These are phyloP conservation scores for Onthophagus taurus DNA, from an alignment of 1,140 invertebrate species.

Conservation along the genomic window DNA sequence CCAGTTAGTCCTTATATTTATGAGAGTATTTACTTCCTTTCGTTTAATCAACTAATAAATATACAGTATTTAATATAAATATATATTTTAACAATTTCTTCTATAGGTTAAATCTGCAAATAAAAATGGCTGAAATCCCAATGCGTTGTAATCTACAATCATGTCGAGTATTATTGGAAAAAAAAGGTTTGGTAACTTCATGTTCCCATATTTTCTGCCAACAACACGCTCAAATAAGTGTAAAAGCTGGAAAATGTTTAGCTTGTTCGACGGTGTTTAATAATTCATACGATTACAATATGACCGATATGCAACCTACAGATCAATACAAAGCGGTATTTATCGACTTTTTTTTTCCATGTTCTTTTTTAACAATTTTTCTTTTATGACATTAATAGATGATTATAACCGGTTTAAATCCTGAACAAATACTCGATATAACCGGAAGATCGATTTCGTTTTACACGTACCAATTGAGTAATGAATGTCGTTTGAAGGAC, in stretches of 20 bases:
- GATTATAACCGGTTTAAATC: slow-evolving; percentile 17
- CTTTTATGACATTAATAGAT: slow-evolving; percentile 13
- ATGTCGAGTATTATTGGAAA: slow-evolving; percentile 12
- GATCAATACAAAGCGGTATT: slow-evolving; percentile 18
- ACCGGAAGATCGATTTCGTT: slow-evolving; percentile 15
- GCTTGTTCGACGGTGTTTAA: slow-evolving; percentile 14
- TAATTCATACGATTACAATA: slow-evolving; percentile 12
- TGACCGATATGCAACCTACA: slow-evolving; percentile 17
- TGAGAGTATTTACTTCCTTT: no score
- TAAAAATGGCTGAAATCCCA: slow-evolving; percentile 12
- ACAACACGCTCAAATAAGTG: slow-evolving; percentile 12
- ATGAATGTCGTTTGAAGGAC: slow-evolving; percentile 12
- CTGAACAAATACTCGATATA: slow-evolving; percentile 18
- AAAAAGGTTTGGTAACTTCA: slow-evolving; percentile 13
- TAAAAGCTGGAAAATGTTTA: slow-evolving; percentile 12
- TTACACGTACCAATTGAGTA: slow-evolving; percentile 18
- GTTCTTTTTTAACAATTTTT: neutral
- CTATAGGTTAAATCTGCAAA: no score
- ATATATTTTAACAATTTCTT: no score
- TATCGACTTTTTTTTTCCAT: slow-evolving; percentile 3
- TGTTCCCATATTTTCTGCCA: slow-evolving; percentile 20
- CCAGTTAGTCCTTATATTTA: no score
- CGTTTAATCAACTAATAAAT: no score
- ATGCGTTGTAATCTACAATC: slow-evolving; percentile 15
- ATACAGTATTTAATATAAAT: no score